Conservation (phyloP, 2,113 vertebrate genomes). For the Gracilinanus agilis region DNA sequence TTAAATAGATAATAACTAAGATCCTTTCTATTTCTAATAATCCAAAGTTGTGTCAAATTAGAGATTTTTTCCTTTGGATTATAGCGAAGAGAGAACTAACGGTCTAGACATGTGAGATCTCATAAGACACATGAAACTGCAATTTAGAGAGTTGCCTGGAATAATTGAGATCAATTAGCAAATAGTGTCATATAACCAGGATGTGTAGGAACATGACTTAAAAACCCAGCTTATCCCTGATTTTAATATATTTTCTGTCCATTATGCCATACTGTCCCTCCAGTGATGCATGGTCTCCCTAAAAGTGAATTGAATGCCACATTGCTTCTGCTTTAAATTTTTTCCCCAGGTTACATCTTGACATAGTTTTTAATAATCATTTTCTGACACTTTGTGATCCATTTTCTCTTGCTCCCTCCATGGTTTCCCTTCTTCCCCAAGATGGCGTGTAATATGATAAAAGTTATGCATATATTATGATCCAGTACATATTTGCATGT, state of each 20-base stretch:
- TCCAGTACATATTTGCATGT: no score
- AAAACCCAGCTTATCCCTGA: neutral
- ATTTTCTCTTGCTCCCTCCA: no score
- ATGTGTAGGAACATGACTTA: neutral
- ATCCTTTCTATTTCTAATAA: neutral
- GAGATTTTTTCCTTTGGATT: neutral
- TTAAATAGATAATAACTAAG: neutral
- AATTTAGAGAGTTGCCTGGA: neutral
- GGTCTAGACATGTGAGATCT: neutral
- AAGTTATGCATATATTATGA: no score
- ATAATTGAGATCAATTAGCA: neutral
- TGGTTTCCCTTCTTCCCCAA: no score
- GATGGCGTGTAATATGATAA: no score
- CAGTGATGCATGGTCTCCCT: neutral
- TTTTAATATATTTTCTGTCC: neutral
- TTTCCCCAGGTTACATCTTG: no score
- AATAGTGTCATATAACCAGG: neutral
- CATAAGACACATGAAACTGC: neutral
- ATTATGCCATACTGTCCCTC: neutral
- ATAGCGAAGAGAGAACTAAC: neutral
- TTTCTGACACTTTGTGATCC: no score
- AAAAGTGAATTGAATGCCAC: neutral
- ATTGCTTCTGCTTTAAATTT: neutral
- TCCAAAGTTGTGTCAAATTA: neutral
- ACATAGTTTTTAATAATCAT: no score